phyloP scores from a whole-genome alignment of 2,888 invertebrate species.

The Amaurobius ferox region DNA sequence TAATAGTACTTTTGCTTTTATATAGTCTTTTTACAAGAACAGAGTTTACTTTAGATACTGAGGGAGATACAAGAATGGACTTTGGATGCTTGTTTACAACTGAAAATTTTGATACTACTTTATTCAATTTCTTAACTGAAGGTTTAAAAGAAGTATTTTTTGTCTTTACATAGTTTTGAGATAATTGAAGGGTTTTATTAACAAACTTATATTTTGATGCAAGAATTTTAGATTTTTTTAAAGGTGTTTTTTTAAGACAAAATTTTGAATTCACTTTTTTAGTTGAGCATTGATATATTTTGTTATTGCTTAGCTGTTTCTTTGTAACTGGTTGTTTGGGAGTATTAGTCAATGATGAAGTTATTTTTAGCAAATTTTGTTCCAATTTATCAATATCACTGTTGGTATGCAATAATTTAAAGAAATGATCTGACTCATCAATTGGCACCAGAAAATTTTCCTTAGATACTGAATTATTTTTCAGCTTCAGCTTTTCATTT shows the following conservation, averaged over 20 bases:
- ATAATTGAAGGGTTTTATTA: neutral
- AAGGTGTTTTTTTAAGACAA: neutral
- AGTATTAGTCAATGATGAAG: neutral
- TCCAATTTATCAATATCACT: neutral
- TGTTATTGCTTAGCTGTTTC: neutral
- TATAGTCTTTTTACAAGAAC: conserved; percentile 35
- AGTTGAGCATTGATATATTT: neutral
- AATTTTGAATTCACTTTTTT: neutral
- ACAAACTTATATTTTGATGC: neutral
- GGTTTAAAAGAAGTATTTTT: neutral
- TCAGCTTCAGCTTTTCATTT: neutral
- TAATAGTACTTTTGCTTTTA: conserved; percentile 41
- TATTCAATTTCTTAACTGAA: neutral
- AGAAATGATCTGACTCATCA: neutral
- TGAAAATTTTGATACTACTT: neutral
- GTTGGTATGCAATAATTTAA: neutral
- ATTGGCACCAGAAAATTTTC: neutral
- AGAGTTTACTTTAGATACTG: neutral
- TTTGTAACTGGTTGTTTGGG: neutral
- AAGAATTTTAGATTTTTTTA: neutral
- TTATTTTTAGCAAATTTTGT: neutral
- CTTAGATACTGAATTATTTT: neutral
- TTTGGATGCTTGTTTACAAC: neutral
- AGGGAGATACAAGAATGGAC: neutral
- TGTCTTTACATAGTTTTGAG: neutral